Conservation (phyloP, 2,888 invertebrate species). For the Sisyra terminalis region DNA sequence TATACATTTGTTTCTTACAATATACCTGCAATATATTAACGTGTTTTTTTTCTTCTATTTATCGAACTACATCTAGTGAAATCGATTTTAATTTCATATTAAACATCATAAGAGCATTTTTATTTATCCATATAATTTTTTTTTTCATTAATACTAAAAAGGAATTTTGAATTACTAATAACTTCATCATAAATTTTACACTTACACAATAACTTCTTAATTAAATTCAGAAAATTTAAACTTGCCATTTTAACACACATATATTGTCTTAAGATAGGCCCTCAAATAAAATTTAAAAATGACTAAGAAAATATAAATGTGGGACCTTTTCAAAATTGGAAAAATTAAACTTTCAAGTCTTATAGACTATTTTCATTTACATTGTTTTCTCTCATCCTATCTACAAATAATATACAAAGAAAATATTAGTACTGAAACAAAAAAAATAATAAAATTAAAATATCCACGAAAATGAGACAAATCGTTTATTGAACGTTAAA, state of each 20-base stretch:
- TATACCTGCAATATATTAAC: neutral
- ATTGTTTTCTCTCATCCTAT: neutral
- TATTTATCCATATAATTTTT: no score
- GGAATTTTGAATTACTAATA: no score
- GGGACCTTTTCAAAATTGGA: neutral
- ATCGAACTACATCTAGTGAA: neutral
- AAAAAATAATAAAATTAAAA: neutral
- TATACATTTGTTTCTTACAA: neutral
- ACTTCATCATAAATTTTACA: no score
- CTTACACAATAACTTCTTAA: no score
- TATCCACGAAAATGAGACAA: neutral
- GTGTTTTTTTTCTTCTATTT: neutral
- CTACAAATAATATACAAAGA: neutral
- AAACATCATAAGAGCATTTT: no score
- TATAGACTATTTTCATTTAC: neutral
- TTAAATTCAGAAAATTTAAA: no score
- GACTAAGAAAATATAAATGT: neutral
- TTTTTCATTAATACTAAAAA: no score
- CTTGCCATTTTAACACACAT: no score
- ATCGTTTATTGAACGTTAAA: conserved; percentile 52
- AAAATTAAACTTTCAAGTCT: neutral
- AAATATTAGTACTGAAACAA: neutral
- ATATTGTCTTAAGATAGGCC: neutral
- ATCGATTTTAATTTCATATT: neutral
- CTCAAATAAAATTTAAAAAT: neutral